Evolutionary conservation across 2,797 vertebrate species (phyloP).

Genomic region (Anguilla pacifica): DNA sequence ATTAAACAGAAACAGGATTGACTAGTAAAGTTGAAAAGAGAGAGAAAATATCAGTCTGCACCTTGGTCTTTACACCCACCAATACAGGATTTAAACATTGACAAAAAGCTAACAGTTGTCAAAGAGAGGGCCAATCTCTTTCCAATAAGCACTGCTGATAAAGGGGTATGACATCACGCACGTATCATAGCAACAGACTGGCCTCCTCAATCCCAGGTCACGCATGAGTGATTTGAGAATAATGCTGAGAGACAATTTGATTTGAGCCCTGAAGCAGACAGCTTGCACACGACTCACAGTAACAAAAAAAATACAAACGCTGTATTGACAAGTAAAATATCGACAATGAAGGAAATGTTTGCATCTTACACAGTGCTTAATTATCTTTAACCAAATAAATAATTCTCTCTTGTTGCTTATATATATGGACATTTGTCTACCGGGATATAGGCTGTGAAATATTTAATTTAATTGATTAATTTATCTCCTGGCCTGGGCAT

Average conservation of each 20-base stretch:
- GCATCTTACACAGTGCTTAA: neutral
- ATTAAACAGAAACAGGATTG: neutral
- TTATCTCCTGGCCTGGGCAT: neutral
- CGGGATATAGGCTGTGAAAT: neutral
- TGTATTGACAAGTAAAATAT: neutral
- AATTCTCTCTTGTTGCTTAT: neutral
- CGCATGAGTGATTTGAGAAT: conserved; percentile 26
- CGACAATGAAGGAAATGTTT: neutral
- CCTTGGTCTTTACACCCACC: neutral
- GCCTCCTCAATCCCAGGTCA: conserved; percentile 56
- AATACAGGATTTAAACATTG: conserved; percentile 24
- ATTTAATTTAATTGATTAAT: neutral
- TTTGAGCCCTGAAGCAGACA: neutral
- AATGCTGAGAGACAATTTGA: neutral
- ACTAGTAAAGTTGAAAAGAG: neutral
- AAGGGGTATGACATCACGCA: conserved; percentile 66
- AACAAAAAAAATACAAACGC: neutral
- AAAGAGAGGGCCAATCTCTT: conserved; percentile 26
- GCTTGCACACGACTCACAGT: neutral
- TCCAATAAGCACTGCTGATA: conserved; percentile 41
- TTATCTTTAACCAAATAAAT: neutral
- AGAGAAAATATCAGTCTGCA: neutral
- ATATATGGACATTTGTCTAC: neutral
- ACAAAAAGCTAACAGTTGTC: conserved; percentile 53
- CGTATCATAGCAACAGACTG: conserved; percentile 75